Conservation (phyloP, 2,797 vertebrate species). For the Craterocephalus amniculus region DNA sequence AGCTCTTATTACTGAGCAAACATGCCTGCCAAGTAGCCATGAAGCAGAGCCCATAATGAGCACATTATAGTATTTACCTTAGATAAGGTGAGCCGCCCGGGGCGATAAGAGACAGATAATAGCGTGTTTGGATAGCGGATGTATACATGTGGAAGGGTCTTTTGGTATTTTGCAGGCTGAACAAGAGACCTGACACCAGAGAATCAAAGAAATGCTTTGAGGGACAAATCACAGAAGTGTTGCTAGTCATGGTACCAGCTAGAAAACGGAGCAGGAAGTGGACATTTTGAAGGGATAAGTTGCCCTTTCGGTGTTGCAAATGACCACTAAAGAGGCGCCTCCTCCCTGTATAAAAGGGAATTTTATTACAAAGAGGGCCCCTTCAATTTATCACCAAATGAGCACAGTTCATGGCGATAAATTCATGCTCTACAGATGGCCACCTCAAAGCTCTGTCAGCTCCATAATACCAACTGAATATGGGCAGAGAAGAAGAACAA, state of each 20-base stretch:
- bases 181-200: conserved; percentile 1
- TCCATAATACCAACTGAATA: conserved; percentile 58
- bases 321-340: background rate
- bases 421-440: conserved; percentile 78
- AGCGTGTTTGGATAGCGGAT: conserved; percentile 52
- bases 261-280: background rate
- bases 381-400: conserved; percentile 74
- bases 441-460: conserved; percentile 50
- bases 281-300: background rate
- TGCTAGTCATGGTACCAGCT: background rate
- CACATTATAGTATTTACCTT: conserved; percentile 93
- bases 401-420: conserved; percentile 77
- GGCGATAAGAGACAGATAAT: conserved; percentile 84
- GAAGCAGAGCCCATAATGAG: conserved; percentile 88
- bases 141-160: conserved; percentile 37
- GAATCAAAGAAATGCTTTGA: conserved; percentile 9
- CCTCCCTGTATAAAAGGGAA: background rate
- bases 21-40: conserved; percentile 82
- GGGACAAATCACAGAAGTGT: conserved; percentile 6
- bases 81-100: conserved; percentile 90
- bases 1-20: conserved; percentile 85
- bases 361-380: conserved; percentile 50
- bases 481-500: conserved; percentile 49
- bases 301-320: background rate
- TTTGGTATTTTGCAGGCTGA: conserved; percentile 35